A percentile compares a stretch with the other conserved stretches of the same genome.
These are phyloP conservation scores for Apodemus speciosus DNA, from an alignment of 2,113 vertebrate species.

Conservation along the genomic window DNA sequence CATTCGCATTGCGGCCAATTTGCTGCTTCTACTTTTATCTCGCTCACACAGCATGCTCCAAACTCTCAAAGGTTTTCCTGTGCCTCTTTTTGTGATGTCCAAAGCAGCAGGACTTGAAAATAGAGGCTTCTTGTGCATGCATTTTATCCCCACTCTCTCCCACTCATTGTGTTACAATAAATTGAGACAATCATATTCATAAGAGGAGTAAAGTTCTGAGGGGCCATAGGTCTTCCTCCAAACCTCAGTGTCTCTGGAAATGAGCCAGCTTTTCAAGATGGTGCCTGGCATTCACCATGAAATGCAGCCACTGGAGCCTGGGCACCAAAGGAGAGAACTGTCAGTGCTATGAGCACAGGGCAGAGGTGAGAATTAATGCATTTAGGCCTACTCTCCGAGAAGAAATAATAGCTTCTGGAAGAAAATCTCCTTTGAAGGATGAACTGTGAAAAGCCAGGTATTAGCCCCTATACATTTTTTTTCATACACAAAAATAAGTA, in stretches of 20 bases:
- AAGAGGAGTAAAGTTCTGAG: conserved; percentile 71
- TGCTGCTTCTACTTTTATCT: conserved; percentile 85
- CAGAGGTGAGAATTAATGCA: conserved; percentile 22
- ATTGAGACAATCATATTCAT: conserved; percentile 71
- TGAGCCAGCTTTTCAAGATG: conserved; percentile 42
- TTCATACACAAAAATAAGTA: neutral
- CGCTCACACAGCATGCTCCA: conserved; percentile 76
- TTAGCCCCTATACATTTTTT: conserved; percentile 35
- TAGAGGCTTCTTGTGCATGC: conserved; percentile 42
- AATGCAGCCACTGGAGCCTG: neutral
- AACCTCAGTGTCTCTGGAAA: conserved; percentile 56
- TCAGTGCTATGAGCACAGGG: neutral
- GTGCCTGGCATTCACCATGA: neutral
- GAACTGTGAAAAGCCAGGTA: conserved; percentile 50
- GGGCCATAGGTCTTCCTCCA: conserved; percentile 59
- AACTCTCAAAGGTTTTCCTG: conserved; percentile 80
- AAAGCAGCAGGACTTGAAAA: conserved; percentile 72
- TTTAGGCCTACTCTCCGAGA: conserved; percentile 31
- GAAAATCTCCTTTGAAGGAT: conserved; percentile 53
- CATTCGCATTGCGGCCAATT: conserved; percentile 83
- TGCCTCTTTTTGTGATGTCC: conserved; percentile 76
- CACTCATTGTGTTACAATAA: conserved; percentile 62
- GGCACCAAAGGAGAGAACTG: neutral
- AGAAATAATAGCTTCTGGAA: conserved; percentile 44
- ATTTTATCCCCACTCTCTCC: conserved; percentile 60